A percentile compares a stretch with the other conserved stretches of the same genome.
These are phyloP conservation scores for Champsocephalus gunnari DNA, from an alignment of 2,797 vertebrate genomes.

Conservation along the genomic window DNA sequence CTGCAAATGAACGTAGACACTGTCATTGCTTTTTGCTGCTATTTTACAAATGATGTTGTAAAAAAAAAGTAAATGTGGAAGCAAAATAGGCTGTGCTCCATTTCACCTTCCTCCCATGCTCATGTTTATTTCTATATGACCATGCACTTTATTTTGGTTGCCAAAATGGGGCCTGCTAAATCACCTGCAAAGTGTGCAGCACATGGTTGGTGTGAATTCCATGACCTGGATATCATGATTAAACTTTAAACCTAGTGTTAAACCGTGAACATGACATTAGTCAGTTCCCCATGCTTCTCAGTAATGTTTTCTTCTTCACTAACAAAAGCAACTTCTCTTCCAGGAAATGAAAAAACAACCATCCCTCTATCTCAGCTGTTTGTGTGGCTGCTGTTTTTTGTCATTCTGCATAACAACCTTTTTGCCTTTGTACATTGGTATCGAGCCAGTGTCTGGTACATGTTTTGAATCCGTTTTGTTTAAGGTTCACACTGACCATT, in stretches of 20 bases:
- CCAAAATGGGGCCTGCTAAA: neutral
- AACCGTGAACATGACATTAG: neutral
- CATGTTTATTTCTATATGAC: neutral
- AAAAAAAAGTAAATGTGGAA: neutral
- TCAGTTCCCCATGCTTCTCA: neutral
- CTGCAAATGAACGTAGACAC: neutral
- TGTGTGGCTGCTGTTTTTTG: slow-evolving; percentile 22
- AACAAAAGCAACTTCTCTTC: slow-evolving; percentile 34
- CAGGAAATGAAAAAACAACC: slow-evolving; percentile 34
- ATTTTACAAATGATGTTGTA: neutral
- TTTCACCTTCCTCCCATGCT: neutral
- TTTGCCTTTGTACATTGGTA: slow-evolving; percentile 47
- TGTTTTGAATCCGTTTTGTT: slow-evolving; percentile 16
- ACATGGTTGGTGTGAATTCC: neutral
- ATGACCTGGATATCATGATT: neutral
- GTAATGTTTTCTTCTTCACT: slow-evolving; percentile 27
- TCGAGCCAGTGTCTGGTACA: slow-evolving; percentile 11
- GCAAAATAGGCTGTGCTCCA: neutral
- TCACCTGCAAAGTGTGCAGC: neutral
- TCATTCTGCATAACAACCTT: slow-evolving; percentile 4
- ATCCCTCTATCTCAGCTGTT: slow-evolving; percentile 27
- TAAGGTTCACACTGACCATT: slow-evolving; percentile 8
- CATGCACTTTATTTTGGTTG: neutral
- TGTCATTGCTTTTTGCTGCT: neutral
- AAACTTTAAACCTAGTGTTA: neutral